Base-by-base conservation (phyloP, 2,113 vertebrate genomes). In the Mirounga angustirostris region DNA sequence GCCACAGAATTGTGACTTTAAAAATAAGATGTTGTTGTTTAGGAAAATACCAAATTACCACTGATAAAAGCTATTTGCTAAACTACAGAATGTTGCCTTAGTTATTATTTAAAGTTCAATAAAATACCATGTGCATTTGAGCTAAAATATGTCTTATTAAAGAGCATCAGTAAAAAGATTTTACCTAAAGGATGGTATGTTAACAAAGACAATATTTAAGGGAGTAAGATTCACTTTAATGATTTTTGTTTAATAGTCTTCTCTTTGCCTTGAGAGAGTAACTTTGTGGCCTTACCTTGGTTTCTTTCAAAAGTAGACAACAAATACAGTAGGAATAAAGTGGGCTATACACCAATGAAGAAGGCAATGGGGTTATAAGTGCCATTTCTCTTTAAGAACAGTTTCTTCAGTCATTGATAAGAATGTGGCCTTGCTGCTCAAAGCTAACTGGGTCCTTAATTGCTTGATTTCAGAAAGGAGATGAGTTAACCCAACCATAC, bases 391-490 rank as follows among this genome's bases (percentile, higher is more conserved):
- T 0, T 58, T 67, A 54, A 22, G 7, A 89, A 89, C 0, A 40
- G 5, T 95, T 97, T 97, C 69, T 58, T 84, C 54, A 94, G 61
- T 33, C n/a, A 56, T 92, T 43, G 5, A 21, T 46, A 71, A 24
- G 2, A 0, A 58, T 79, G 5, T 89, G 24, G 54, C 85, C 92
- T 96, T 85, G 1, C 26, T 63, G 52, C 58, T 52, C 19, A 89
- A 52, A 50, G 58, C 4, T 28, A 69, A 80, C 15, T 28, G 40
- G 16, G 40, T 71, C 24, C 56, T 98, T 58, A 74, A 91, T 15
- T 97, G 15, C 5, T 14, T 21, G 58, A 36, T 71, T 97, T 79
- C 24, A 58, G 33, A 95, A 83, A 95, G 74, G 46, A 92, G 67
- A 19, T 67, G 87, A 92, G 4, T 36, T 92, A 94, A 80, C 13